These are phyloP conservation scores for Melozone crissalis DNA, from an alignment of 2,113 vertebrate genomes.

Conservation along the genomic window DNA sequence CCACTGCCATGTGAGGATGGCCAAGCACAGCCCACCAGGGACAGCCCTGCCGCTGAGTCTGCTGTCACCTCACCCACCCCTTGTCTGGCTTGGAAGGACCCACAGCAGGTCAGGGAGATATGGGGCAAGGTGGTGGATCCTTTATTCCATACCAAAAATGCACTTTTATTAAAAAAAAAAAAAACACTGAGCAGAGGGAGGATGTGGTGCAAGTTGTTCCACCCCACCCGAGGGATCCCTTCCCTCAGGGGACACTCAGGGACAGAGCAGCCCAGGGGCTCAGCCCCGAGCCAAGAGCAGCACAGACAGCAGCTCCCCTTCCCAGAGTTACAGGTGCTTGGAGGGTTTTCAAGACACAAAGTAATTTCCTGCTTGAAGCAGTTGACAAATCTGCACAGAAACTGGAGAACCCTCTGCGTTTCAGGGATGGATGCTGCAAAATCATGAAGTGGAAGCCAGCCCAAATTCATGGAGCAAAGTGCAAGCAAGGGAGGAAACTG, in stretches of 20 bases:
- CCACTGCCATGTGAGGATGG: fast-evolving
- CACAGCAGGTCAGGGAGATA: background rate
- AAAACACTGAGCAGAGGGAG: fast-evolving
- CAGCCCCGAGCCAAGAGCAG: background rate
- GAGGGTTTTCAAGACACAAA: constrained; percentile 12
- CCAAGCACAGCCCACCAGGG: background rate
- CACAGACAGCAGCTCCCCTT: background rate
- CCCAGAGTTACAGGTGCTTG: background rate
- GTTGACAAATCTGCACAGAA: constrained; percentile 12
- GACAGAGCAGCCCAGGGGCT: background rate
- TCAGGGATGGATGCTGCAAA: background rate
- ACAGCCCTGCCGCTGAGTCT: fast-evolving
- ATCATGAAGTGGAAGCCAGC: background rate
- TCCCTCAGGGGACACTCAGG: background rate
- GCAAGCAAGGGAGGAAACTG: fast-evolving
- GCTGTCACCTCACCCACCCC: background rate
- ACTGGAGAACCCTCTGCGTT: background rate
- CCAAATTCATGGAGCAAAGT: background rate
- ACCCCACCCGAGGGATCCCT: background rate
- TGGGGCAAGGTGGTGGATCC: too few relatives aligned
- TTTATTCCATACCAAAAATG: background rate
- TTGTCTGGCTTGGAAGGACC: background rate
- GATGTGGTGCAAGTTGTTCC: background rate
- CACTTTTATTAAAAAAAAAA: background rate
- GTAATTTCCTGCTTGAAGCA: constrained; percentile 18